Base-by-base conservation (phyloP, 2,888 invertebrate species). In the Dryococelus australis region DNA sequence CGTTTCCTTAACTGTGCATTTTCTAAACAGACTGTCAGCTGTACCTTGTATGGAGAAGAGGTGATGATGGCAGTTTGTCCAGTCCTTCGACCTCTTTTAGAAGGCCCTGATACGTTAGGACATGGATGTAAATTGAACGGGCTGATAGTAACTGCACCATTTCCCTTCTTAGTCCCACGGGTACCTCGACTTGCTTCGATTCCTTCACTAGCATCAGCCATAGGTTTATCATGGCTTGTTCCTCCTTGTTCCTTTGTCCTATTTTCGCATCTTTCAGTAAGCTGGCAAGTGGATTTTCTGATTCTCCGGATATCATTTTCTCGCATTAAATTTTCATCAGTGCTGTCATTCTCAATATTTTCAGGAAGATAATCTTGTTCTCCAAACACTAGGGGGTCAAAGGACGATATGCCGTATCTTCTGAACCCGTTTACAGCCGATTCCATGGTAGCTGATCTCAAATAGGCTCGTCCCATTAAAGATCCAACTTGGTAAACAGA, bases 371-470 rank as follows among this genome's bases (percentile, higher is more conserved):
- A 85, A 43, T 85, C 47, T 26, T 26, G 35, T 24, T 85, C 86
- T 47, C 35, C 35, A 85, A 87, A 87, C 26, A 43, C 27, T 53
- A 84, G 51, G 26, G 47, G n/a, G 51, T 87, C 43, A 26, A 35
- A 85, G 6, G 85, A 80, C 26, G 47, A 78, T 83, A 27, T 85
- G 43, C 85, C 87, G 78, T 26, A 79, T 80, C 35, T 86, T 87
- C 79, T 85, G 80, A 87, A 85, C 43, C 85, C 16, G 79, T 85
- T 85, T 78, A 85, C 87, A 87, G 85, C 87, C 84, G n/a, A n/a
- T n/a, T n/a, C n/a, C n/a, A n/a, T n/a, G n/a, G n/a, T n/a, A n/a
- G n/a, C n/a, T n/a, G n/a, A n/a, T n/a, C n/a, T n/a, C n/a, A n/a
- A n/a, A n/a, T n/a, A n/a, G n/a, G n/a, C n/a, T n/a, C n/a, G n/a